Evolutionary conservation across 2,797 vertebrate genomes (phyloP).

Genomic region (Microtus agrestis): DNA sequence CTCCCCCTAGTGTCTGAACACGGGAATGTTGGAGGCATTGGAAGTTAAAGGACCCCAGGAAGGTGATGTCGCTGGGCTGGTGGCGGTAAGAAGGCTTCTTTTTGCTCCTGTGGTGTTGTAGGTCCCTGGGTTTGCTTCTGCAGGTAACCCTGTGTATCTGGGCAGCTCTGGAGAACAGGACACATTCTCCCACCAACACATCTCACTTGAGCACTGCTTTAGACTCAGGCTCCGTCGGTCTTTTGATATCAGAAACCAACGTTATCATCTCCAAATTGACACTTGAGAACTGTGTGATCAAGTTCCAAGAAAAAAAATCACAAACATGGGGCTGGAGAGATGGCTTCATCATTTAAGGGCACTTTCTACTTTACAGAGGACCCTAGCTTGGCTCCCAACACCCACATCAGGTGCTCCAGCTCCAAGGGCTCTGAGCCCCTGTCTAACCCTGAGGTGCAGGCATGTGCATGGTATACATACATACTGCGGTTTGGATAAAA

Average conservation of each 20-base stretch:
- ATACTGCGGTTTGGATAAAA: neutral
- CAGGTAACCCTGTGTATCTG: neutral
- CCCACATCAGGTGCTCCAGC: neutral
- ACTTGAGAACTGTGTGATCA: neutral
- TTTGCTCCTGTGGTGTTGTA: fast-evolving
- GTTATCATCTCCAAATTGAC: neutral
- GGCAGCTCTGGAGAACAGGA: neutral
- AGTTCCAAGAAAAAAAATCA: neutral
- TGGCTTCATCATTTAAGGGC: neutral
- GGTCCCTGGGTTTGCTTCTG: neutral
- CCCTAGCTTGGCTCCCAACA: neutral
- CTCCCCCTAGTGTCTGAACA: conserved; percentile 72
- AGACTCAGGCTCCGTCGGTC: too few relatives aligned
- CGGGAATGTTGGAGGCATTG: neutral
- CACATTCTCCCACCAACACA: neutral
- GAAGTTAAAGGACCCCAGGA: neutral
- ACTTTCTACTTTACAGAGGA: neutral
- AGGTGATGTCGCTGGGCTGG: neutral
- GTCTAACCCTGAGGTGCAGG: too few relatives aligned
- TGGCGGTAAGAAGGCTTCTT: neutral
- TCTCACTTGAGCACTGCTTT: neutral
- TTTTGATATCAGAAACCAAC: neutral
- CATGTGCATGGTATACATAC: neutral
- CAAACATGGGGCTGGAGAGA: neutral
- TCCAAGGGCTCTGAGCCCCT: neutral